phyloP scores from a whole-genome alignment of 2,888 invertebrate genomes.

The Chymomyza caudatula region DNA sequence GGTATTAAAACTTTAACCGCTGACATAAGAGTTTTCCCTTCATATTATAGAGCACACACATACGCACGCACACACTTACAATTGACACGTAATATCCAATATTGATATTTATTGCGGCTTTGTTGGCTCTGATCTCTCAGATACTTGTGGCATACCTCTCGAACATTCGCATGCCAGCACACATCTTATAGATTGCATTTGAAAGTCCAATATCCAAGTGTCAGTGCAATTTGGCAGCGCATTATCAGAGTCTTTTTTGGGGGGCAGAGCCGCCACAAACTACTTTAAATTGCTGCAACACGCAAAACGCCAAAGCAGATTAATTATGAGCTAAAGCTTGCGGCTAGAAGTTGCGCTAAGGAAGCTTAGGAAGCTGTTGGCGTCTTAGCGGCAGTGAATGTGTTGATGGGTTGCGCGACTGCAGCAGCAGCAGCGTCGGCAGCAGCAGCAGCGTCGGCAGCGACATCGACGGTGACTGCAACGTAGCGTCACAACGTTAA shows the following conservation, averaged over 20 bases:
- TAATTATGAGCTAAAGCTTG: constrained; percentile 55
- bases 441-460: constrained; percentile 4
- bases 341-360: constrained; percentile 24
- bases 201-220: not conserved
- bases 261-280: not conserved
- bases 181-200: not conserved
- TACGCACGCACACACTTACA: too few species aligned
- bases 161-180: not conserved
- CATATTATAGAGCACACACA: not conserved
- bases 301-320: constrained; percentile 66
- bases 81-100: not conserved
- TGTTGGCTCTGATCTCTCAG: constrained; percentile 2
- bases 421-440: not conserved
- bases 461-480: constrained; percentile 8
- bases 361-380: constrained; percentile 40
- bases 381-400: constrained; percentile 1
- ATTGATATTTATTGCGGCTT: constrained; percentile 16
- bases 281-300: constrained; percentile 67
- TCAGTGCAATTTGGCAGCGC: not conserved
- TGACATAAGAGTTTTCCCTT: not conserved
- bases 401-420: not conserved
- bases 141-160: not conserved
- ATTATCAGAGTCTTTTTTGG: not conserved
- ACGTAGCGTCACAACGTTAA: too few species aligned
- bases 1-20: not conserved